Percentiles rank a stretch among this genome's conserved stretches.
Evolutionary conservation across 1,140 invertebrate species (phyloP).

Genomic region (Acromyrmex heyeri): DNA sequence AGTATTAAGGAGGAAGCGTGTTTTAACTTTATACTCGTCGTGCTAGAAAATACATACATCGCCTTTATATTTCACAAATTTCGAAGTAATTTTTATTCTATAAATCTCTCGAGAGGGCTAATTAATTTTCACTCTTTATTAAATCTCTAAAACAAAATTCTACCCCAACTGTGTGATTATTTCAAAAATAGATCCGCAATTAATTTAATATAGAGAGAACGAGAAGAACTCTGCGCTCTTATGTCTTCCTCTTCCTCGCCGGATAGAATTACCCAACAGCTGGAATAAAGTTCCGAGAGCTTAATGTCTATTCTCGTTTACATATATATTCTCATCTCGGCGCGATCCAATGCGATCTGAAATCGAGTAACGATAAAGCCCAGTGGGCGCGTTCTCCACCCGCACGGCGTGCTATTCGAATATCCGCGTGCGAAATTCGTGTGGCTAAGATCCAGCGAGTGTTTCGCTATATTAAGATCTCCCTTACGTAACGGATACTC

Average conservation of each 20-base stretch:
- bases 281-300: background rate
- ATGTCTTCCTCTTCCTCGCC: background rate
- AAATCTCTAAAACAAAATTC: background rate
- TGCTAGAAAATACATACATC: background rate
- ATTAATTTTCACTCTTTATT: background rate
- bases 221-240: background rate
- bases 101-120: background rate
- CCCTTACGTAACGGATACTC: conserved; percentile 78
- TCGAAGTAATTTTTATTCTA: background rate
- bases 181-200: background rate
- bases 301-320: background rate
- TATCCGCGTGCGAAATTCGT: conserved; percentile 56
- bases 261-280: background rate
- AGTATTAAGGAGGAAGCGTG: background rate
- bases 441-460: conserved; percentile 79
- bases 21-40: background rate
- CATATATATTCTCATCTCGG: background rate
- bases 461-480: conserved; percentile 79
- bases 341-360: conserved; percentile 30
- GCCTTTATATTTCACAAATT: conserved; percentile 1
- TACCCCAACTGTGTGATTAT: background rate
- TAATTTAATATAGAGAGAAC: background rate
- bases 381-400: background rate
- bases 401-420: conserved; percentile 35
- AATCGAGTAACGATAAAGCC: conserved; percentile 40